A percentile compares a stretch with the other conserved stretches of the same genome.
These are phyloP conservation scores for Trogon surrucura DNA, from an alignment of 2,113 vertebrate genomes.

Conservation along the genomic window DNA sequence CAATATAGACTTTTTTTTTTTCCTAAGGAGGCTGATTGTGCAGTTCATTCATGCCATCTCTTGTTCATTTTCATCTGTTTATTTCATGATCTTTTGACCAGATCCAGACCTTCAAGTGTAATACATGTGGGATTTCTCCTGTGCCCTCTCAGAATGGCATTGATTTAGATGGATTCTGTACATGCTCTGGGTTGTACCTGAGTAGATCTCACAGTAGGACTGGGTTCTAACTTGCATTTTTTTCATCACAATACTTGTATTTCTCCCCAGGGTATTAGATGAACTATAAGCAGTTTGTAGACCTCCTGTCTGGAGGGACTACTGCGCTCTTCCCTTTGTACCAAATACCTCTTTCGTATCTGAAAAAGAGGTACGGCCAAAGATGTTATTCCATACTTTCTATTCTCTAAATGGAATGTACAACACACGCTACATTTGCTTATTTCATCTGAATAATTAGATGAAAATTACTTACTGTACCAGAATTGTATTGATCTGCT, in stretches of 20 bases:
- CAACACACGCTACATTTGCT: not conserved
- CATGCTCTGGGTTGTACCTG: not conserved
- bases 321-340: not conserved
- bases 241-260: not conserved
- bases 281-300: not conserved
- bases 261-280: not conserved
- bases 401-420: not conserved
- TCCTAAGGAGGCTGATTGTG: constrained; percentile 59
- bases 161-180: not conserved
- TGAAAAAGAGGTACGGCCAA: not conserved
- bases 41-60: constrained; percentile 32
- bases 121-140: constrained; percentile 18
- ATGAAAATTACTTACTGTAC: constrained; percentile 9
- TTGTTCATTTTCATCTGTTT: constrained; percentile 59
- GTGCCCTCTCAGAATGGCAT: not conserved
- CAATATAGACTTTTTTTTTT: constrained; percentile 46
- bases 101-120: constrained; percentile 30
- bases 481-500: constrained; percentile 33
- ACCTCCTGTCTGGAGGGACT: not conserved
- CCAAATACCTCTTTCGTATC: not conserved
- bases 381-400: not conserved
- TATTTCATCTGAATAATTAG: constrained; percentile 52
- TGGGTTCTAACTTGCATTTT: not conserved
- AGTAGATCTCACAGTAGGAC: not conserved
- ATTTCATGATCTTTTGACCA: constrained; percentile 60